These are phyloP conservation scores for Trissolcus brochymenae DNA, from an alignment of 2,888 invertebrate genomes.

Conservation along the genomic window DNA sequence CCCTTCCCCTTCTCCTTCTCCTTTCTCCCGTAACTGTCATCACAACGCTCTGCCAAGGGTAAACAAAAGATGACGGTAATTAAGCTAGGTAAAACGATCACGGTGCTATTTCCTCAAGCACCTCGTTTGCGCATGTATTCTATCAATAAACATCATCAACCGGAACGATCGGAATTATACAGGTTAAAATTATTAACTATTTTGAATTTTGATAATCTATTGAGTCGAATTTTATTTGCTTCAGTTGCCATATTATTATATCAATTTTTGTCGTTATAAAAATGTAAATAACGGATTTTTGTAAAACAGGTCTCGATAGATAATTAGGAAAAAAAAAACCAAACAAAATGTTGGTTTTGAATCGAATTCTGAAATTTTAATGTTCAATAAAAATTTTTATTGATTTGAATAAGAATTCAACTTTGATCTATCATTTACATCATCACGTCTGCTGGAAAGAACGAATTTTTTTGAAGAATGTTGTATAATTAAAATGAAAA, in stretches of 20 bases:
- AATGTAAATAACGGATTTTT: too few species aligned
- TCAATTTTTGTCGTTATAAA: too few species aligned
- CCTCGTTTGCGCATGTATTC: constrained; percentile 61
- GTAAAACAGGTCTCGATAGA: too few species aligned
- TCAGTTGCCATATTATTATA: too few species aligned
- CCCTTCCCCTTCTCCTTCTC: background rate
- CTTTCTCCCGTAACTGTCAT: constrained; percentile 35
- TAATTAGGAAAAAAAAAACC: too few species aligned
- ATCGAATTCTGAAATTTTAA: background rate
- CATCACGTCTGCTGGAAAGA: constrained; percentile 15
- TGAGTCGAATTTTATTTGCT: too few species aligned
- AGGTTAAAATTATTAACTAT: too few species aligned
- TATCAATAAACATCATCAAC: constrained; percentile 61
- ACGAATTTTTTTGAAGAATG: constrained; percentile 31
- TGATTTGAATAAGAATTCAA: background rate
- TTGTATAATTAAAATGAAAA: constrained; percentile 37
- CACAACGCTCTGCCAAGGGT: constrained; percentile 56
- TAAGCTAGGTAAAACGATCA: constrained; percentile 56
- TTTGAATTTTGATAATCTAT: too few species aligned
- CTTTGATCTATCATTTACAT: constrained; percentile 5
- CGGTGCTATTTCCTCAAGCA: constrained; percentile 51
- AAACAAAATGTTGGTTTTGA: too few species aligned
- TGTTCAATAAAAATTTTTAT: background rate
- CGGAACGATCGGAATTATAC: constrained; percentile 19
- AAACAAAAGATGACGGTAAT: constrained; percentile 62